Conservation (phyloP, 2,797 vertebrate species). For the Crocidura indochinensis region DNA sequence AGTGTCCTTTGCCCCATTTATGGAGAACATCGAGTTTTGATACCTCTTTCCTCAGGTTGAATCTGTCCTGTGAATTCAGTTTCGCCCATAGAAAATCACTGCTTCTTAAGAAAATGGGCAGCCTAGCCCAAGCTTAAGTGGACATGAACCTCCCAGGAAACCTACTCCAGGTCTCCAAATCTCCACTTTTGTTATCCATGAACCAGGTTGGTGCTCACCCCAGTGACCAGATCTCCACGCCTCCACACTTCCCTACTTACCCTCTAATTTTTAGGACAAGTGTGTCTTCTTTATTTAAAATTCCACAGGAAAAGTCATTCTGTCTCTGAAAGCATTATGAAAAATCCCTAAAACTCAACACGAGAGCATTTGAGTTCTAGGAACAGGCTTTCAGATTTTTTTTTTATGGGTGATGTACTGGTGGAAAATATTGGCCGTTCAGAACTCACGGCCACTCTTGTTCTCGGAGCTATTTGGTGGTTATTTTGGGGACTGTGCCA, state of each 20-base stretch:
- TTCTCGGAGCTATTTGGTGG: constrained; percentile 54
- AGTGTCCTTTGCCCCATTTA: background rate
- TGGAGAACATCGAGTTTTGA: background rate
- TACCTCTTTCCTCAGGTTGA: background rate
- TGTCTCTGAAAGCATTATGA: constrained; percentile 33
- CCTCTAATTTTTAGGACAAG: background rate
- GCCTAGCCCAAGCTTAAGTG: background rate
- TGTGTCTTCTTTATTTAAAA: constrained; percentile 66
- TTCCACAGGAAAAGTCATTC: constrained; percentile 48
- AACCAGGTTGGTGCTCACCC: background rate
- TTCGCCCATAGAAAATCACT: background rate
- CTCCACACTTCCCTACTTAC: too few relatives aligned
- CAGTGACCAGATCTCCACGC: background rate
- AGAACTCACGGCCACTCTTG: constrained; percentile 64
- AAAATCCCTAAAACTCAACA: constrained; percentile 47
- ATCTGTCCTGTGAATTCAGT: background rate
- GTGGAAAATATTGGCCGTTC: constrained; percentile 62
- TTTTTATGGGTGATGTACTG: constrained; percentile 43
- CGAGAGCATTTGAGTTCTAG: constrained; percentile 76
- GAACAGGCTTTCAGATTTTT: constrained; percentile 61
- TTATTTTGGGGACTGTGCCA: constrained; percentile 72
- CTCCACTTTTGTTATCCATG: background rate
- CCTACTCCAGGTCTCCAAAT: background rate
- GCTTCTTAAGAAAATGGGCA: background rate
- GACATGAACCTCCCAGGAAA: background rate